Evolutionary conservation across 2,113 vertebrate genomes (phyloP), one percentile per base, ranked within the genome.

Genomic region (Bucco capensis): DNA sequence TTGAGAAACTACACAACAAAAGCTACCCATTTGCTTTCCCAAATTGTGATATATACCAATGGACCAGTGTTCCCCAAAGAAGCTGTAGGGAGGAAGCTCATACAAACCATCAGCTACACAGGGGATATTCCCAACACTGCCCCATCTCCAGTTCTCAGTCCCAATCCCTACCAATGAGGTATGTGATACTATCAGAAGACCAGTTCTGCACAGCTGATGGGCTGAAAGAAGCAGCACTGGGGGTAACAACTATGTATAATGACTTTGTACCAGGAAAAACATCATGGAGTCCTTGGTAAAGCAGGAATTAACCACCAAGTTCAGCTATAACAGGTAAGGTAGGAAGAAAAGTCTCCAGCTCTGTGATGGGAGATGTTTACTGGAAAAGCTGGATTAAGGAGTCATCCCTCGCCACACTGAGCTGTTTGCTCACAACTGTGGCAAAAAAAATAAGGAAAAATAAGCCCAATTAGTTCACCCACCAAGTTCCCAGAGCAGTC

Each of bases 191-290:
- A 50, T 42, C 38, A 15, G 22, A 81, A 61, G 65, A 58, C 4
- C 12, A 66, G n/a, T 0, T n/a, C 3, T 19, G n/a, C 53, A 40
- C 30, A 76, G 58, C 14, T 19, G 23, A 23, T 12, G 27, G 47
- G 14, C 37, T 33, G 9, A 42, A 57, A 77, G 56, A 23, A 67
- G 33, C 17, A 67, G 33, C 17, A 30, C 28, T 27, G 14, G 7
- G 4, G 3, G 15, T 28, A 83, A 58, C 37, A 72, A 13, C 40
- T 44, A 19, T 0, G 0, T 5, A 47, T 3, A 1, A 17, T 28
- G 42, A 58, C 22, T 49, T 75, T 12, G 18, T 30, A 35, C 9
- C 9, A 27, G 12, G 25, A 51, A 30, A 51, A 62, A 15, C 31
- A 22, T 14, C 8, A 8, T 1, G 25, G 25, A 80, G 33, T 8